Evolutionary conservation across 2,113 vertebrate genomes (phyloP), one percentile per base, ranked within the genome.

Genomic region (Phyllostomus discolor): DNA sequence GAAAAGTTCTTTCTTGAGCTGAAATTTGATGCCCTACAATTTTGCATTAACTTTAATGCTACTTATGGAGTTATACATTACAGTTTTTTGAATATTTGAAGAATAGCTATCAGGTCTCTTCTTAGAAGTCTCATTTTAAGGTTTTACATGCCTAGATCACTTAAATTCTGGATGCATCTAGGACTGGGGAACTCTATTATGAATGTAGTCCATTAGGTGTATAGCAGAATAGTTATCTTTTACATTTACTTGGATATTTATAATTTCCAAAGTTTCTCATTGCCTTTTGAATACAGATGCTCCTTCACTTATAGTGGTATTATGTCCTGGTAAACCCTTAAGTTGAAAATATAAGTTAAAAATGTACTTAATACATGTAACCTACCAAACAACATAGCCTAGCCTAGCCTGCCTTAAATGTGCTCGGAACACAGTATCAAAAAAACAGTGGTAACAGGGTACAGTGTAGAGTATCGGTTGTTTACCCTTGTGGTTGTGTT

Each of bases 51-150:
- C 75, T 88, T 87, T 43, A 88, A 19, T 81, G 59, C 66, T 76
- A 17, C 38, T 87, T 76, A 52, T 8, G 35, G 38, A 88, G 11
- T 91, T 94, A 78, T 1, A 83, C 31, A n/a, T 62, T 59, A 48
- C 22, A 73, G 7, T 31, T 91, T 87, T 87, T 95, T 81, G 24
- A 88, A 50, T 92, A 88, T 88, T 82, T 75, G 33, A 92, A 72
- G 35, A 66, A 46, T 0, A 88, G 33, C 15, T 90, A 0, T 46
- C 59, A 57, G 17, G 19, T 66, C 5, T 17, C n/a, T 59, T 91
- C 24, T 82, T 17, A 62, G 6, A 48, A 66, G 70, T 87, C 11
- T 75, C 48, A 26, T 88, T 81, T 82, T 66, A 70, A 54, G 43
- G 11, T 94, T 64, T 82, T 64, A 85, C 16, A 28, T 75, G 20